Conservation (phyloP, 2,797 vertebrate genomes). For the Jordanella pulchra region DNA sequence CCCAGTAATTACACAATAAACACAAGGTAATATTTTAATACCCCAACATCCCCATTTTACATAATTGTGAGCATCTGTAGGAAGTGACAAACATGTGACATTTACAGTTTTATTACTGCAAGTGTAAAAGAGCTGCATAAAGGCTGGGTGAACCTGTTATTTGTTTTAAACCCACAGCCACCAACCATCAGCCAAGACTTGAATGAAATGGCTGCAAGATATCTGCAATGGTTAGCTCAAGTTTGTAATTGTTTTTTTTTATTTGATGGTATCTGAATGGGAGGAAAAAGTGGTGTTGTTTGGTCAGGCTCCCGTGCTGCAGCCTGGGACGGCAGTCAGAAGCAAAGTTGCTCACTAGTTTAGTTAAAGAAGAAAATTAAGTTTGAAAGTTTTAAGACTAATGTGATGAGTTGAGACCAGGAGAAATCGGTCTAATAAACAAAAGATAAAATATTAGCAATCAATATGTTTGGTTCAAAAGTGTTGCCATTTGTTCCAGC, state of each 20-base stretch:
- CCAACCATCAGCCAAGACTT: too few relatives aligned
- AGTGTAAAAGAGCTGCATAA: background rate
- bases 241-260: background rate
- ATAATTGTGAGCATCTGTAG: background rate
- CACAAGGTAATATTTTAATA: background rate
- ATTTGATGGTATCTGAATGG: background rate
- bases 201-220: background rate
- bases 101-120: background rate
- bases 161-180: background rate
- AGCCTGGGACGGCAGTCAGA: background rate
- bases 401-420: too few relatives aligned
- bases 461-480: too few relatives aligned
- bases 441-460: too few relatives aligned
- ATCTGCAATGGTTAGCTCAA: background rate
- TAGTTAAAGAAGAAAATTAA: background rate
- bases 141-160: background rate
- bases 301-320: background rate
- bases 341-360: background rate
- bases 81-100: constrained; percentile 1
- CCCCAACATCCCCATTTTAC: background rate
- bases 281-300: too few relatives aligned
- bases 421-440: too few relatives aligned
- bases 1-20: background rate
- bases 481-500: too few relatives aligned
- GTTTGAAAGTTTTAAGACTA: too few relatives aligned